Percentiles rank a stretch among this genome's conserved stretches.
Conservation (phyloP, 2,113 vertebrate species). For the Ammodytes marinus region DNA sequence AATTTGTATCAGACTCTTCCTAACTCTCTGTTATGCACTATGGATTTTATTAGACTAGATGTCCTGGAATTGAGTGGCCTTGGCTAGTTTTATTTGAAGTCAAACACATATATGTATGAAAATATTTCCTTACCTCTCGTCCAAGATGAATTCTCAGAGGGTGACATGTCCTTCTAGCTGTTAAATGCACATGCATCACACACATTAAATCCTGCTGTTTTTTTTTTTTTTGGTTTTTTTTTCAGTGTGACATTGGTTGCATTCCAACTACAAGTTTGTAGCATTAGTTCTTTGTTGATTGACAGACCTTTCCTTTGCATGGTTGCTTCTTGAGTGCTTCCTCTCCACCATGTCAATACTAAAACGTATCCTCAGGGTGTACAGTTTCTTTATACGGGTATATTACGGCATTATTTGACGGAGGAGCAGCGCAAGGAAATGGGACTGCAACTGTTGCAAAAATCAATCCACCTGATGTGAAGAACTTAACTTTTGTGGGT, state of each 20-base stretch:
- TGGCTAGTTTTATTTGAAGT: slow-evolving; percentile 63
- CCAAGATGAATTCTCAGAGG: slow-evolving; percentile 32
- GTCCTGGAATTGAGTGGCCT: slow-evolving; percentile 81
- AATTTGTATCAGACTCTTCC: slow-evolving; percentile 28
- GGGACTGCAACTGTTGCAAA: slow-evolving; percentile 61
- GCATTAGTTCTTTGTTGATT: slow-evolving; percentile 40
- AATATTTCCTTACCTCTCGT: slow-evolving; percentile 50
- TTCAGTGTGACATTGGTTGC: slow-evolving; percentile 6
- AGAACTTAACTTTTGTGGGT: slow-evolving; percentile 24
- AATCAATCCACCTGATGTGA: slow-evolving; percentile 53
- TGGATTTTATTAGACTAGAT: slow-evolving; percentile 65
- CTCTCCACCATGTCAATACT: slow-evolving; percentile 58
- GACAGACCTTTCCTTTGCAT: slow-evolving; percentile 9
- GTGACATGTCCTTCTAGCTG: slow-evolving; percentile 45
- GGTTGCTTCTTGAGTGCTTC: slow-evolving; percentile 59
- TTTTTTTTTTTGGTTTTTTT: neutral
- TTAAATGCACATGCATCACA: slow-evolving; percentile 46
- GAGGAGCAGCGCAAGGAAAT: slow-evolving; percentile 49
- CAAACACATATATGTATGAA: slow-evolving; percentile 58
- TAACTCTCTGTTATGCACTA: slow-evolving; percentile 77
- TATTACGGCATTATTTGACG: slow-evolving; percentile 72
- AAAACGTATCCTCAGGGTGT: slow-evolving; percentile 84
- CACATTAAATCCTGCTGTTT: slow-evolving; percentile 3
- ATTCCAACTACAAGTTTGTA: slow-evolving; percentile 22
- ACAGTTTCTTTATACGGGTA: slow-evolving; percentile 87